Evolutionary conservation across 2,113 vertebrate genomes (phyloP).

Genomic region (Podiceps cristatus): DNA sequence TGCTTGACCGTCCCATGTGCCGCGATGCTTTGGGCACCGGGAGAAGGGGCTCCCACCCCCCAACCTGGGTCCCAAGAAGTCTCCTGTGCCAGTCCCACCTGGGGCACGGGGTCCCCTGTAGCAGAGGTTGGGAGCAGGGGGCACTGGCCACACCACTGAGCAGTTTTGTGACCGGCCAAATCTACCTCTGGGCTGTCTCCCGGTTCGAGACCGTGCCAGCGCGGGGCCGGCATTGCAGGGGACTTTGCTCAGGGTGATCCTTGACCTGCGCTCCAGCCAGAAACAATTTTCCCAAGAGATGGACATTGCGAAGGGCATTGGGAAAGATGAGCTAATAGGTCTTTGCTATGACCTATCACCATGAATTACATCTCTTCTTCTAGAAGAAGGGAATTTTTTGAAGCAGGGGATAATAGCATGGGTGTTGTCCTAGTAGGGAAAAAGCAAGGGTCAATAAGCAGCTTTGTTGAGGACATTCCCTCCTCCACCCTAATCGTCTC

Average conservation of each 20-base stretch:
- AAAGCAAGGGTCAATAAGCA: background rate
- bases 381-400: background rate
- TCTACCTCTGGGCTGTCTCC: rapidly evolving
- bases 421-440: background rate
- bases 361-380: background rate
- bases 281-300: background rate
- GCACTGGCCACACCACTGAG: background rate
- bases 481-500: background rate
- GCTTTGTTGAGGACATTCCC: background rate
- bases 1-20: rapidly evolving
- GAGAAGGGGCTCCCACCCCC: background rate
- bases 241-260: background rate
- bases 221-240: background rate
- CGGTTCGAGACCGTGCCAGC: rapidly evolving
- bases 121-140: background rate
- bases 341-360: background rate
- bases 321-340: background rate
- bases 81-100: background rate
- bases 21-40: rapidly evolving
- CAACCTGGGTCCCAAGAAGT: rapidly evolving
- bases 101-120: background rate
- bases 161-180: background rate
- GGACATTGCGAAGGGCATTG: background rate
- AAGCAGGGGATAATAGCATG: background rate
- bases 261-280: background rate